Conservation (phyloP, 2,797 vertebrate species). For the Chelmon rostratus region DNA sequence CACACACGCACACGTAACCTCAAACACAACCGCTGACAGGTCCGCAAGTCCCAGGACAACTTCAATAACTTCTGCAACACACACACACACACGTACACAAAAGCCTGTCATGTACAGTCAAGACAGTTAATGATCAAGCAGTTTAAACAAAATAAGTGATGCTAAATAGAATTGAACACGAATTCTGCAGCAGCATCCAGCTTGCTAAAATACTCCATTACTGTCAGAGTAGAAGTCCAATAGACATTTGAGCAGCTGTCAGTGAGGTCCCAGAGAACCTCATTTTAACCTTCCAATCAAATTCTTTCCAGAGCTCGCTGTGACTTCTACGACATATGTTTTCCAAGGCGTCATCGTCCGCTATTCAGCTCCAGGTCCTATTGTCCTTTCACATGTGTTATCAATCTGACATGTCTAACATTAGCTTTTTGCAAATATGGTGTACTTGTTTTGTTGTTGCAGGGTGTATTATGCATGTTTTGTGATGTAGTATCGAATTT, state of each 20-base stretch:
- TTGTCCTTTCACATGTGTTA: no score
- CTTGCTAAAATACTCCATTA: background rate
- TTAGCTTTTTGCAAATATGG: no score
- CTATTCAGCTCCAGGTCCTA: no score
- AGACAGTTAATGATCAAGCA: background rate
- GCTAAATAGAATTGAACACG: background rate
- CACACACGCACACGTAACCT: constrained; percentile 15
- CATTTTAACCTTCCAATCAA: no score
- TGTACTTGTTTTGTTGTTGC: no score
- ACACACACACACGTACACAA: constrained; percentile 31
- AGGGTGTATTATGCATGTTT: no score
- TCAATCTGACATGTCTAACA: no score
- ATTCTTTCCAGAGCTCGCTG: no score
- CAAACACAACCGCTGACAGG: constrained; percentile 25
- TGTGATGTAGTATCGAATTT: no score
- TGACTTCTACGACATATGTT: no score
- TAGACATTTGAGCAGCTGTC: background rate
- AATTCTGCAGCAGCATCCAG: background rate
- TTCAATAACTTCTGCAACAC: constrained; percentile 18
- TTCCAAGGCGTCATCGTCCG: no score
- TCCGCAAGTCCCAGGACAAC: constrained; percentile 18
- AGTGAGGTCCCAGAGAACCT: no score
- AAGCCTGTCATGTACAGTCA: background rate
- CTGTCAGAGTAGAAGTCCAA: background rate
- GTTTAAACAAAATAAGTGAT: background rate